Evolutionary conservation across 2,888 invertebrate species (phyloP).

Genomic region (Calameuta pallipes): DNA sequence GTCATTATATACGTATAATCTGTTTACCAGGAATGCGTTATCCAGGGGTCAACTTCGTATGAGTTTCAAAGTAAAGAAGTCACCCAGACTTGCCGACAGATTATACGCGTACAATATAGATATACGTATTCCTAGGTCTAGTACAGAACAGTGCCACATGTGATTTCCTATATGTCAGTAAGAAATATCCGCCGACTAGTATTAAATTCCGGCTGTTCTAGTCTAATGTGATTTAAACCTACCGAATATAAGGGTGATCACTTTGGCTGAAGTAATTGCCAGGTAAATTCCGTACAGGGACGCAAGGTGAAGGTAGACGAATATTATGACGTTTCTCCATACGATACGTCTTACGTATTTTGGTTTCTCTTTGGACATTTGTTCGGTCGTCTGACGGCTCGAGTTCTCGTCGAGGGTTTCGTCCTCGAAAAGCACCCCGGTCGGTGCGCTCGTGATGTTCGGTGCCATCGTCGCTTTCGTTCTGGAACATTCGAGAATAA

Average conservation of each 20-base stretch:
- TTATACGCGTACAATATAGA: neutral
- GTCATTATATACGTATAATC: neutral
- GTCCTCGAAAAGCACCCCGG: conserved; percentile 62
- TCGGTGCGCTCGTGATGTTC: conserved; percentile 63
- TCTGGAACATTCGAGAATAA: conserved; percentile 26
- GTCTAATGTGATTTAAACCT: conserved; percentile 59
- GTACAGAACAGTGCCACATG: neutral
- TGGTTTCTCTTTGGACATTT: conserved; percentile 21
- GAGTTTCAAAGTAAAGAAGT: neutral
- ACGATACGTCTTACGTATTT: conserved; percentile 69
- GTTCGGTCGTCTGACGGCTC: neutral
- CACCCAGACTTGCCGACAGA: neutral
- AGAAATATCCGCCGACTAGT: neutral
- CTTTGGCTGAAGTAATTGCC: conserved; percentile 79
- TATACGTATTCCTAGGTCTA: neutral
- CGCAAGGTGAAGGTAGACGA: conserved; percentile 79
- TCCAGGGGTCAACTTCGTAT: neutral
- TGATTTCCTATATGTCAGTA: neutral
- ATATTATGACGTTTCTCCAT: conserved; percentile 86
- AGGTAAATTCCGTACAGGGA: conserved; percentile 83
- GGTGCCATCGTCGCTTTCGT: conserved; percentile 62
- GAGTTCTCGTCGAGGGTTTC: conserved; percentile 45
- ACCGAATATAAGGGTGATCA: conserved; percentile 80
- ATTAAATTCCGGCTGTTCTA: neutral
- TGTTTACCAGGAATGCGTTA: too few species aligned